Conservation (phyloP, 1,140 invertebrate genomes). For the Scylla paramamosain region DNA sequence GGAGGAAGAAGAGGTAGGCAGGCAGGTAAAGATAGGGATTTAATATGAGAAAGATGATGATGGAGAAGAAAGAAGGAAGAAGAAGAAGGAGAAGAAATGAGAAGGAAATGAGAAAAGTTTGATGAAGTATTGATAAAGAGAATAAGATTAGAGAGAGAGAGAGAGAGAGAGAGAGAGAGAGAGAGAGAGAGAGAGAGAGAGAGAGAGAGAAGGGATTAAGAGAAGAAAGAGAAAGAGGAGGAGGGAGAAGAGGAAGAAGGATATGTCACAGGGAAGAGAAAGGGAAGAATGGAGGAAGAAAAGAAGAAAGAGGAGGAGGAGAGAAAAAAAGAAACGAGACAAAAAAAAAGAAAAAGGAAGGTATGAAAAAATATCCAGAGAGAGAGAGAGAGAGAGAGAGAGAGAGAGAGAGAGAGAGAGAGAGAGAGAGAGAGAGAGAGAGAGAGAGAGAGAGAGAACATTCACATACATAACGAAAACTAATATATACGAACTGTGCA, state of each 20-base stretch:
- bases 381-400: too few species aligned
- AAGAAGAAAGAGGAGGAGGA: too few species aligned
- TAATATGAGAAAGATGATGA: not conserved
- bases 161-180: not conserved
- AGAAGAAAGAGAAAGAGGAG: slow-evolving; percentile 36
- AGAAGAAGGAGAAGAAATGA: not conserved
- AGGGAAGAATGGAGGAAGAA: too few species aligned
- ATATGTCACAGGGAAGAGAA: not conserved
- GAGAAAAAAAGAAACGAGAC: too few species aligned
- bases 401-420: too few species aligned
- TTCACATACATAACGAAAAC: too few species aligned
- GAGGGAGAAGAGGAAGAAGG: slow-evolving; percentile 33
- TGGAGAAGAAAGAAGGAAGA: not conserved
- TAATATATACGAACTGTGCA: too few species aligned
- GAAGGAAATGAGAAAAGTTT: not conserved
- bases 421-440: too few species aligned
- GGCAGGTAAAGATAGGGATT: too few species aligned
- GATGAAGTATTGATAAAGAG: not conserved
- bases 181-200: slow-evolving; percentile 34
- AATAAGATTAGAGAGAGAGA: not conserved
- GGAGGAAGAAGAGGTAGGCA: not conserved
- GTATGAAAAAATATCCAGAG: too few species aligned
- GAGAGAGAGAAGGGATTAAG: slow-evolving; percentile 34
- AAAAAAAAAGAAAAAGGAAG: too few species aligned
- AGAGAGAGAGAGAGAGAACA: too few species aligned